Conservation (phyloP, 2,797 vertebrate species). For the Chanos chanos region DNA sequence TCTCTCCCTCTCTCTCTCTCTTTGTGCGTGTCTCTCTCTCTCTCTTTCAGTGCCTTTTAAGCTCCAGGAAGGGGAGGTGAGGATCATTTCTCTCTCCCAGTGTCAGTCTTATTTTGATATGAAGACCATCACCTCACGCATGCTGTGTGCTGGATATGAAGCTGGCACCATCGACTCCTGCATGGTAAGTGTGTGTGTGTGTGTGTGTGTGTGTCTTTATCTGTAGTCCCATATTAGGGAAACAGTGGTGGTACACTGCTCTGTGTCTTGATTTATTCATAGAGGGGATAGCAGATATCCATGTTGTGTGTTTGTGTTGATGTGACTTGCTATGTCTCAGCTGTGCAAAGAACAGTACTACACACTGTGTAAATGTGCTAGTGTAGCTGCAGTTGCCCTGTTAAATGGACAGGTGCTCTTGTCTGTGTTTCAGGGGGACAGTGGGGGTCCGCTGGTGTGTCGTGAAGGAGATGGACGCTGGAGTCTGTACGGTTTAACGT, state of each 20-base stretch:
- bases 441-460: constrained; percentile 90
- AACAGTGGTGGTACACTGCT: neutral
- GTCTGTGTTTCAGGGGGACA: constrained; percentile 82
- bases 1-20: neutral
- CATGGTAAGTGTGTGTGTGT: constrained; percentile 76
- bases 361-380: neutral
- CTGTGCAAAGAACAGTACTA: too few relatives aligned
- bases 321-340: neutral
- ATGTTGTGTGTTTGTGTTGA: neutral
- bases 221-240: constrained; percentile 1
- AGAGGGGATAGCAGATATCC: neutral
- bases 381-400: neutral
- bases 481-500: constrained; percentile 92
- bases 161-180: constrained; percentile 92
- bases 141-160: constrained; percentile 93
- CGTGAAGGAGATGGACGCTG: constrained; percentile 77
- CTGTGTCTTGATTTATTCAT: neutral
- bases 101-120: constrained; percentile 93
- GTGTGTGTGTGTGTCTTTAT: constrained; percentile 8
- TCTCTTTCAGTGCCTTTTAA: constrained; percentile 87
- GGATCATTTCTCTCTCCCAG: constrained; percentile 86
- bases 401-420: constrained; percentile 52
- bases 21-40: neutral
- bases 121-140: constrained; percentile 91
- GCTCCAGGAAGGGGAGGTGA: constrained; percentile 92